Conservation (phyloP, 2,888 invertebrate genomes). For the Uloborus plumipes region DNA sequence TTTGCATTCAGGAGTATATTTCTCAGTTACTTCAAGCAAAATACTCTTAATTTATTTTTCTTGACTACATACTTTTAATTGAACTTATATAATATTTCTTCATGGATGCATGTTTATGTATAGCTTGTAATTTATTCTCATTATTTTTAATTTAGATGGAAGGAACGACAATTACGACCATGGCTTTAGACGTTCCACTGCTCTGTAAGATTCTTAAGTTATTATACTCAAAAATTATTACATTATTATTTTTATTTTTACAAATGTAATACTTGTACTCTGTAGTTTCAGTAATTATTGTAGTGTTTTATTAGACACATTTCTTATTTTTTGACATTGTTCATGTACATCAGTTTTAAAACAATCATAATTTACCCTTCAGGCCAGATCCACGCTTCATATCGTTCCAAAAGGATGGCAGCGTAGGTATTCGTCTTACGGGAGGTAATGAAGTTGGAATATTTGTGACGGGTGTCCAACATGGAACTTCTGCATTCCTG, state of each 20-base stretch:
- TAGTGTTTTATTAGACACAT: no score
- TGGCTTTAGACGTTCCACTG: conserved; percentile 32
- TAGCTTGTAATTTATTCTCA: not conserved
- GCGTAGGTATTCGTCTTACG: conserved; percentile 92
- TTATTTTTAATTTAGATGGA: conserved; percentile 11
- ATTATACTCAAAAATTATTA: not conserved
- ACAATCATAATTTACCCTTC: no score
- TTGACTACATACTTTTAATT: no score
- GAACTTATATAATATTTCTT: no score
- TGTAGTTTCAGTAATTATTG: not conserved
- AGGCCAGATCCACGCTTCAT: conserved; percentile 88
- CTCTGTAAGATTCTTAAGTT: conserved; percentile 37
- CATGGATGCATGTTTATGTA: no score
- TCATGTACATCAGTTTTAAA: not conserved
- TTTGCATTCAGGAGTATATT: no score
- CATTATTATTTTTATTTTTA: not conserved
- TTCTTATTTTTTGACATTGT: no score
- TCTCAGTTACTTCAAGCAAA: no score
- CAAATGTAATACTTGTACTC: not conserved
- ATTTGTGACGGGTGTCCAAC: conserved; percentile 97
- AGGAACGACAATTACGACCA: conserved; percentile 45
- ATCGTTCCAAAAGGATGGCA: conserved; percentile 95
- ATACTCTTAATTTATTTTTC: no score
- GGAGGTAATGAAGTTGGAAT: conserved; percentile 99
- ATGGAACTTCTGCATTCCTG: conserved; percentile 92